phyloP scores from a whole-genome alignment of 2,888 invertebrate genomes.

The Sarcophaga rosellei region DNA sequence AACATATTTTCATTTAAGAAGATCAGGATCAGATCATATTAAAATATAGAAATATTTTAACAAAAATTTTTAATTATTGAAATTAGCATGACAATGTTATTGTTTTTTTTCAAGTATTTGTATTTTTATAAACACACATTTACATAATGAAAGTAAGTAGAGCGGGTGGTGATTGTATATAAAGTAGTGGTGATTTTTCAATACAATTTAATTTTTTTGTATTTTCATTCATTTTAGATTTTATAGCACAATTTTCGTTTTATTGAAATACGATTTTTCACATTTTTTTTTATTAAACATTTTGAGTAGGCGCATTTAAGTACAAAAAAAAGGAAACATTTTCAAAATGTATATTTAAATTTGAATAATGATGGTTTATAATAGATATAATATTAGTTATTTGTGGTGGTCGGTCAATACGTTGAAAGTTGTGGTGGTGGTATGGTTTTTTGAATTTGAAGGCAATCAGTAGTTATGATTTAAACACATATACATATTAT shows the following conservation, averaged over 20 bases:
- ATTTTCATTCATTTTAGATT: slow-evolving; percentile 38
- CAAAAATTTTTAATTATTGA: slow-evolving; percentile 34
- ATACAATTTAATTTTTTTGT: slow-evolving; percentile 42
- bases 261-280: slow-evolving; percentile 37
- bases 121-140: slow-evolving; percentile 54
- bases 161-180: slow-evolving; percentile 31
- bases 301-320: slow-evolving; percentile 44
- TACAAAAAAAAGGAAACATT: slow-evolving; percentile 30
- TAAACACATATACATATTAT: not conserved
- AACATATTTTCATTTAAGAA: slow-evolving; percentile 11
- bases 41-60: slow-evolving; percentile 39
- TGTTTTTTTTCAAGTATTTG: slow-evolving; percentile 19
- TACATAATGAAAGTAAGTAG: slow-evolving; percentile 23
- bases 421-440: slow-evolving; percentile 51
- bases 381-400: slow-evolving; percentile 29
- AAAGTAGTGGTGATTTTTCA: slow-evolving; percentile 31
- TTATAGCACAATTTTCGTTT: slow-evolving; percentile 31
- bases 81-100: slow-evolving; percentile 19
- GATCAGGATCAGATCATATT: slow-evolving; percentile 26
- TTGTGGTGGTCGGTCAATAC: slow-evolving; percentile 57
- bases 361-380: slow-evolving; percentile 40
- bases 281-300: slow-evolving; percentile 39
- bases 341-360: slow-evolving; percentile 53
- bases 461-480: slow-evolving; percentile 45
- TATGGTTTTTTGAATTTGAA: slow-evolving; percentile 44